phyloP scores from a whole-genome alignment of 2,797 vertebrate genomes.

The Oryzias sinensis region DNA sequence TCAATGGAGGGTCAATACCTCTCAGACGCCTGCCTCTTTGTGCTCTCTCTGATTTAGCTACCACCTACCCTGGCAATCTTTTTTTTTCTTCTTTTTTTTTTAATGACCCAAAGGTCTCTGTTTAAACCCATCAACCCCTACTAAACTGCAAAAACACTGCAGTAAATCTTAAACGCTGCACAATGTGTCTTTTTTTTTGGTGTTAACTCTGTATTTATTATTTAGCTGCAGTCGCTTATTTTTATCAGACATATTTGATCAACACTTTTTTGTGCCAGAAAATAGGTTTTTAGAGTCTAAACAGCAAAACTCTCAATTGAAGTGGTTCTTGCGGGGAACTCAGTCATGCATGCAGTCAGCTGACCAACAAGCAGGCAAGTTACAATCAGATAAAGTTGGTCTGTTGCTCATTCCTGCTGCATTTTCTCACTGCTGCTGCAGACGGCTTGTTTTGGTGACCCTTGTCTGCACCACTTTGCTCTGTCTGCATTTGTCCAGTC shows the following conservation, averaged over 20 bases:
- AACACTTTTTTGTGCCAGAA: background rate
- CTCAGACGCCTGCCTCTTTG: slow-evolving; percentile 84
- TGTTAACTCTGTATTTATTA: slow-evolving; percentile 46
- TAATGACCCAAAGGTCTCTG: slow-evolving; percentile 65
- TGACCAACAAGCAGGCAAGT: slow-evolving; percentile 51
- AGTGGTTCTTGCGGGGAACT: slow-evolving; percentile 38
- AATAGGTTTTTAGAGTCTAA: slow-evolving; percentile 34
- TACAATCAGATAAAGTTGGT: slow-evolving; percentile 45
- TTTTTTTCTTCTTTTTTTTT: slow-evolving; percentile 45
- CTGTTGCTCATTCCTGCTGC: slow-evolving; percentile 43
- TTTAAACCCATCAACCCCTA: slow-evolving; percentile 74
- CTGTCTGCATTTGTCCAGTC: background rate
- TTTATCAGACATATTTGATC: slow-evolving; percentile 14
- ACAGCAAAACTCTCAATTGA: slow-evolving; percentile 23
- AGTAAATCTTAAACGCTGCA: slow-evolving; percentile 66
- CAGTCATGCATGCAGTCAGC: slow-evolving; percentile 59
- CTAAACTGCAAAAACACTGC: slow-evolving; percentile 70
- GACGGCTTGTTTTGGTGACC: slow-evolving; percentile 22
- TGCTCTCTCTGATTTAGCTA: slow-evolving; percentile 83
- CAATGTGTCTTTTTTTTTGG: slow-evolving; percentile 40
- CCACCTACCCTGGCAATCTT: slow-evolving; percentile 72
- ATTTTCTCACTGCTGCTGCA: slow-evolving; percentile 25
- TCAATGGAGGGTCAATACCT: slow-evolving; percentile 86
- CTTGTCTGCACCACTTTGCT: slow-evolving; percentile 12
- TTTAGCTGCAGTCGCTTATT: slow-evolving; percentile 16